Percentiles rank a stretch among this genome's conserved stretches.
Conservation (phyloP, 2,888 invertebrate genomes). For the Torymus aiolomorphi region DNA sequence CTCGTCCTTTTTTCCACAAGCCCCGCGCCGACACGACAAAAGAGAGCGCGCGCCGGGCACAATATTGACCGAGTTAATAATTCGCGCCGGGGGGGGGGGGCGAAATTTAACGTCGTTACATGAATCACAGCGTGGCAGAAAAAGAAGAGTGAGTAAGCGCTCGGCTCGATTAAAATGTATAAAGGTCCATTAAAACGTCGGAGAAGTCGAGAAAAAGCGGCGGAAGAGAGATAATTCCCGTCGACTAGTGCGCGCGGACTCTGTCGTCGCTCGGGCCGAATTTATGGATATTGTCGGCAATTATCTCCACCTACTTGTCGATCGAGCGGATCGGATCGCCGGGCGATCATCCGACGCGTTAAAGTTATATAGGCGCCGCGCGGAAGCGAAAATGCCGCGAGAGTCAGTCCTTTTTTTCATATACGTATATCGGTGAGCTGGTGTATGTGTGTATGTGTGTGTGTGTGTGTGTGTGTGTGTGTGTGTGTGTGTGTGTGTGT, state of each 20-base stretch:
- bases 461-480: no score
- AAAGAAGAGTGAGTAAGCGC: background rate
- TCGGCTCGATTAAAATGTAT: constrained; percentile 13
- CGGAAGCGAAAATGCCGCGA: no score
- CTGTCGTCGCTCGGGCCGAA: background rate
- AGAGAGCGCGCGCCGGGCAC: background rate
- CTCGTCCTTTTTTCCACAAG: no score
- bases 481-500: no score
- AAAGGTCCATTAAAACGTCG: constrained; percentile 3
- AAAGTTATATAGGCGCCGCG: no score
- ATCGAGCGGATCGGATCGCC: background rate
- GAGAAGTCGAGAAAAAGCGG: background rate
- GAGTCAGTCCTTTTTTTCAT: no score
- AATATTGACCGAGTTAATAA: background rate
- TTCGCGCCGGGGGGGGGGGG: no score
- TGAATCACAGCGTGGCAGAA: background rate
- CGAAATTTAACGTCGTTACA: no score
- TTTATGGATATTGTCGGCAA: background rate
- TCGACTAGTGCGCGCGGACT: background rate
- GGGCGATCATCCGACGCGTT: no score
- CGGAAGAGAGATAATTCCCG: background rate
- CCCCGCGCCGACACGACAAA: no score
- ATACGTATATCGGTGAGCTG: no score
- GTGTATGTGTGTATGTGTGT: no score
- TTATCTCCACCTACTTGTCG: constrained; percentile 22